Evolutionary conservation across 2,797 vertebrate genomes (phyloP).

Genomic region (Sebastes trivittatus): DNA sequence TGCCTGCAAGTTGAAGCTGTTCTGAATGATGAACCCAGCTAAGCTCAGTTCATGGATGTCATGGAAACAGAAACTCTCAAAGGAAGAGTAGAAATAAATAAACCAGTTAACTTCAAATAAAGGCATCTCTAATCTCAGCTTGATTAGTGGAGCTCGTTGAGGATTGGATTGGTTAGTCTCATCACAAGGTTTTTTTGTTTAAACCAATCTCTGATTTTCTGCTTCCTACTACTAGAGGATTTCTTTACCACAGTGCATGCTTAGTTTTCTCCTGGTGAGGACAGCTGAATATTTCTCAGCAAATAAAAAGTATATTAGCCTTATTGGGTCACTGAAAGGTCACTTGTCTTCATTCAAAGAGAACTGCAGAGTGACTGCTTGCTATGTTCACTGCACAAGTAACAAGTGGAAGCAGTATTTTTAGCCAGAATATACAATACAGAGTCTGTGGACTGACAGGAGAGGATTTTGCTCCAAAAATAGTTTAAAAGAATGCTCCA

Average conservation of each 20-base stretch:
- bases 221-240: neutral
- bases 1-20: neutral
- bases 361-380: neutral
- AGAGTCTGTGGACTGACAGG: neutral
- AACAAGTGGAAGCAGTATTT: neutral
- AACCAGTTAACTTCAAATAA: neutral
- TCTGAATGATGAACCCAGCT: neutral
- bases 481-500: neutral
- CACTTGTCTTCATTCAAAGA: neutral
- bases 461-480: neutral
- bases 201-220: neutral
- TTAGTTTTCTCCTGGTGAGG: neutral
- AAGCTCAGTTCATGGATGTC: conserved; percentile 14
- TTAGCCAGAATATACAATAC: neutral
- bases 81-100: neutral
- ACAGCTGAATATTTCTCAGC: neutral
- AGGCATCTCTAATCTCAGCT: neutral
- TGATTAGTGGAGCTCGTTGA: neutral
- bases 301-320: neutral
- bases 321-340: neutral
- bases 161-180: neutral
- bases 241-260: neutral
- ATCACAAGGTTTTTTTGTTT: neutral
- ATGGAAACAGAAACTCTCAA: conserved; percentile 24
- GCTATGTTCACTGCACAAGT: neutral